Percentiles rank a stretch among this genome's conserved stretches.
These are phyloP conservation scores for Pongo abelii DNA, from an alignment of 2,113 vertebrate species.

Conservation along the genomic window DNA sequence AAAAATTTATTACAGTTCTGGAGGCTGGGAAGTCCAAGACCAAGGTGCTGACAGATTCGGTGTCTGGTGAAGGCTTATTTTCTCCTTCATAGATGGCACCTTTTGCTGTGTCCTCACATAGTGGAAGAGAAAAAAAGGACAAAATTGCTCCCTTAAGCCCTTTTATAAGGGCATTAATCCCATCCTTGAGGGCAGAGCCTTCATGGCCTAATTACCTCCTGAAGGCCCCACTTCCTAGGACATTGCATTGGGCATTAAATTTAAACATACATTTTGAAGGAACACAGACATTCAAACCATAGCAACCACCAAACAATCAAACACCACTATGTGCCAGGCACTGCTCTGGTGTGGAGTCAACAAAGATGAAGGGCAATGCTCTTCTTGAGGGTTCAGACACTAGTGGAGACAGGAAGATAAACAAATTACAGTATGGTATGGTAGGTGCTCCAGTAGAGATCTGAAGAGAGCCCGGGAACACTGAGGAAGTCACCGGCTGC, in stretches of 20 bases:
- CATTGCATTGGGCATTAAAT: not conserved
- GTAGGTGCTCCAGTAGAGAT: not conserved
- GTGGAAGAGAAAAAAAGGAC: not conserved
- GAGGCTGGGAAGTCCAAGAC: not conserved
- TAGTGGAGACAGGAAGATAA: no score
- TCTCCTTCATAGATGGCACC: not conserved
- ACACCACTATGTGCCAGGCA: not conserved
- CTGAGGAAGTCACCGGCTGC: not conserved
- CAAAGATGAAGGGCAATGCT: not conserved
- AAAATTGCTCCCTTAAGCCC: not conserved
- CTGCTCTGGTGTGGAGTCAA: not conserved
- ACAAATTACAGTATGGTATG: rapidly evolving
- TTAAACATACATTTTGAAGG: not conserved
- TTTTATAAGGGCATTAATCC: not conserved
- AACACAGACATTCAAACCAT: not conserved
- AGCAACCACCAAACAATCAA: not conserved
- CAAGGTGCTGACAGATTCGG: not conserved
- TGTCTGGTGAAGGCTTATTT: not conserved
- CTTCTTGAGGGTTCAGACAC: not conserved
- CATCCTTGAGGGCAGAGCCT: not conserved
- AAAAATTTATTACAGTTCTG: not conserved
- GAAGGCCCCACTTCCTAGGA: not conserved
- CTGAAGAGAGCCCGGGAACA: not conserved
- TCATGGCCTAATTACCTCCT: not conserved
- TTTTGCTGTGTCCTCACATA: not conserved